These are phyloP conservation scores for Sphaerophoria rueppellii DNA, from an alignment of 2,888 invertebrate genomes.

Conservation along the genomic window DNA sequence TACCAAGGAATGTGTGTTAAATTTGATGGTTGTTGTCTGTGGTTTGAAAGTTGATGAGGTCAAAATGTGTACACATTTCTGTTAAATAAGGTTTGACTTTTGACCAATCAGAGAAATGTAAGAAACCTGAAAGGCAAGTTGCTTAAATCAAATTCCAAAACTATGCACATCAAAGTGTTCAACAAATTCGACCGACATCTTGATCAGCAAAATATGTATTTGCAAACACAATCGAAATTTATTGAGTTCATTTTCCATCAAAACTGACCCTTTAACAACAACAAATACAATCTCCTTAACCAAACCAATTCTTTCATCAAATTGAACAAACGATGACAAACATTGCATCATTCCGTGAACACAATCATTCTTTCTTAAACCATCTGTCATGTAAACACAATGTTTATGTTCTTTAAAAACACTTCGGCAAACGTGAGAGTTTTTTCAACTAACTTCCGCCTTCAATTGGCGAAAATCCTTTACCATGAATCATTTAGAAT, in stretches of 20 bases:
- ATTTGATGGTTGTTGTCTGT: no score
- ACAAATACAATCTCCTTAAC: not conserved
- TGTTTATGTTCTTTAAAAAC: conserved; percentile 52
- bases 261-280: not conserved
- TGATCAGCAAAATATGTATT: no score
- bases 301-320: not conserved
- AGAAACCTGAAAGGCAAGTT: no score
- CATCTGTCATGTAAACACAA: conserved; percentile 45
- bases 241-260: not conserved
- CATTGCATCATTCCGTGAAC: conserved; percentile 10
- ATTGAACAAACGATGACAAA: conserved; percentile 29
- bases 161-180: no score
- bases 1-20: no score
- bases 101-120: no score
- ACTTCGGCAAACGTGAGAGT: conserved; percentile 54
- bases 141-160: no score
- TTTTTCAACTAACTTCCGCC: conserved; percentile 17
- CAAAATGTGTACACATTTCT: no score
- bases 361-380: conserved; percentile 22
- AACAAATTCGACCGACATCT: no score
- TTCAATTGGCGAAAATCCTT: not conserved
- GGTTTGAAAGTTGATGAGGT: no score
- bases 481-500: conserved; percentile 18
- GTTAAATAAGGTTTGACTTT: no score
- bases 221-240: not conserved